Conservation (phyloP, 2,113 vertebrate genomes). For the Herpailurus yagouaroundi region DNA sequence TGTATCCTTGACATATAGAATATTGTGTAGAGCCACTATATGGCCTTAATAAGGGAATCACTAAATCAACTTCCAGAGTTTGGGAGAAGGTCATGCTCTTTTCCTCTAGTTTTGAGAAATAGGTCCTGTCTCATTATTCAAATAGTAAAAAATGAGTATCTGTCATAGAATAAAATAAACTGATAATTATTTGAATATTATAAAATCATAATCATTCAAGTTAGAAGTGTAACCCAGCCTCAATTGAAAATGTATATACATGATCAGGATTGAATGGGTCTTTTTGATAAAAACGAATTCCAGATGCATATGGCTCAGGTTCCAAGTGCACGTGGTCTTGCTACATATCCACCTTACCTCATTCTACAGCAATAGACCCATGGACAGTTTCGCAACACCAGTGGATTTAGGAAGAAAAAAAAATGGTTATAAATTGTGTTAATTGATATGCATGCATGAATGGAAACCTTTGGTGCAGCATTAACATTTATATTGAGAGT, state of each 20-base stretch:
- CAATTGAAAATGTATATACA: neutral
- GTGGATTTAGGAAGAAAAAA: neutral
- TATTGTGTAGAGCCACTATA: neutral
- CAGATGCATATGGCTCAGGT: neutral
- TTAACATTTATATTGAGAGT: neutral
- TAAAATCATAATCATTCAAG: neutral
- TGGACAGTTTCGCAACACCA: neutral
- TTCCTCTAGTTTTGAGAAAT: neutral
- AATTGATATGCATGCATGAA: neutral
- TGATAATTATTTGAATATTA: neutral
- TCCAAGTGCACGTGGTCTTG: neutral
- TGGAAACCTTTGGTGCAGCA: neutral
- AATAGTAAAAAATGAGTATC: neutral
- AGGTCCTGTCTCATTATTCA: neutral
- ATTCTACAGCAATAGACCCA: neutral
- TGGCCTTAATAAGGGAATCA: neutral
- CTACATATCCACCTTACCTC: neutral
- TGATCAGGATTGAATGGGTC: neutral
- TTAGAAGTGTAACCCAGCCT: neutral
- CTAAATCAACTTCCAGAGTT: neutral
- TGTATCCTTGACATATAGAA: neutral
- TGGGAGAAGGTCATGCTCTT: neutral
- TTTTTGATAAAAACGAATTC: slow-evolving; percentile 11
- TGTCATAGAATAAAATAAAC: neutral
- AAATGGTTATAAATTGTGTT: neutral